Conservation (phyloP, 2,888 invertebrate species). For the Eupithecia pulchellata region DNA sequence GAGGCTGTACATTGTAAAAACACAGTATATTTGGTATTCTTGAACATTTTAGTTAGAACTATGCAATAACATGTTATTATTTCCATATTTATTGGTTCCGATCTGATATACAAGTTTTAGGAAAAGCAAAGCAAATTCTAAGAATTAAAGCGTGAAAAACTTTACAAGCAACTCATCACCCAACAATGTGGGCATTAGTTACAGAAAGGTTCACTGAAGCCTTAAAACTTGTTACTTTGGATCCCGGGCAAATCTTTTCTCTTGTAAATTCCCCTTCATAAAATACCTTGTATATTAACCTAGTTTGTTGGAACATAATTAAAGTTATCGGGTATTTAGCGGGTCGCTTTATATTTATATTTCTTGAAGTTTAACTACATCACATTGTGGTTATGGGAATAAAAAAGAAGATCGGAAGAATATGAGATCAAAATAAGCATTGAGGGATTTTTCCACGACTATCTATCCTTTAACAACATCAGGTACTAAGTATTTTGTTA, state of each 20-base stretch:
- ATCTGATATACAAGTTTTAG: not conserved
- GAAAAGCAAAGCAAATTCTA: constrained; percentile 11
- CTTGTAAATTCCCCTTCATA: constrained; percentile 21
- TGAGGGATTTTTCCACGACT: not conserved
- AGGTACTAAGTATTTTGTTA: too few relatives aligned
- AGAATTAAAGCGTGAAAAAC: constrained; percentile 23
- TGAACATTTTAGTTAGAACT: not conserved
- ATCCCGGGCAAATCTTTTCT: constrained; percentile 31
- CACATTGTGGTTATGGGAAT: not conserved
- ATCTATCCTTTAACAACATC: too few relatives aligned
- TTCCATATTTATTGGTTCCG: not conserved
- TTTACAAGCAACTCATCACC: constrained; percentile 33
- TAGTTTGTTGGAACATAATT: constrained; percentile 2
- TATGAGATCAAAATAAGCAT: not conserved
- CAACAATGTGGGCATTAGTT: constrained; percentile 40
- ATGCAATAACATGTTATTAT: too few relatives aligned
- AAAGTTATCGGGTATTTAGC: constrained; percentile 2
- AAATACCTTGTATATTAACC: constrained; percentile 18
- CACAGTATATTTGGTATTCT: not conserved
- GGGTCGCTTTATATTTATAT: not conserved
- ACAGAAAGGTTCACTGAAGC: constrained; percentile 40
- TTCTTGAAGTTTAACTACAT: not conserved
- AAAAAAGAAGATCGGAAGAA: not conserved
- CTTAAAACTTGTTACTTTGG: constrained; percentile 38
- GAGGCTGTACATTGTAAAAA: not conserved